Conservation (phyloP, 1,140 invertebrate species). For the Holotrichia oblita region DNA sequence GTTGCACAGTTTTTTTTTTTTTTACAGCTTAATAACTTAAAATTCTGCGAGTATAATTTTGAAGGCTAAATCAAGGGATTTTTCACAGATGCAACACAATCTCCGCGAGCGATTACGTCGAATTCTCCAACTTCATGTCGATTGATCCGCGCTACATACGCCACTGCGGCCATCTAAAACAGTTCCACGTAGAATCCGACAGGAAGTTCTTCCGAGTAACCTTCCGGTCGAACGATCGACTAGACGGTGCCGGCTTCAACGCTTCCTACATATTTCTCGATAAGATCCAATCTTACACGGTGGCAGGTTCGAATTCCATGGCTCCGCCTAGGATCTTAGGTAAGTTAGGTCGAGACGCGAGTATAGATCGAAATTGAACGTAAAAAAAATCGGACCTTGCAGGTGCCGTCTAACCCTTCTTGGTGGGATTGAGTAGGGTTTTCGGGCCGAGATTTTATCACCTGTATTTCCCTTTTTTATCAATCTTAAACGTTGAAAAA, state of each 20-base stretch:
- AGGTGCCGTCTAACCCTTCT: not conserved
- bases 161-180: constrained; percentile 84
- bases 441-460: not conserved
- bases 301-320: not conserved
- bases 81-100: constrained; percentile 82
- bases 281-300: constrained; percentile 43
- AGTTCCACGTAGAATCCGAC: constrained; percentile 86
- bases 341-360: too few relatives aligned
- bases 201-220: constrained; percentile 93
- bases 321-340: not conserved
- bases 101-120: constrained; percentile 91
- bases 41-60: too few relatives aligned
- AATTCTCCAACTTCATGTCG: constrained; percentile 94
- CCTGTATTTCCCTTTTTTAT: not conserved
- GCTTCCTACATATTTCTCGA: constrained; percentile 84
- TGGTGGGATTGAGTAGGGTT: not conserved
- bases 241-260: constrained; percentile 93
- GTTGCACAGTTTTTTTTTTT: too few relatives aligned
- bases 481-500: too few relatives aligned
- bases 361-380: too few relatives aligned
- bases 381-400: not conserved
- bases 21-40: too few relatives aligned
- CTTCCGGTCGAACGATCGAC: constrained; percentile 91
- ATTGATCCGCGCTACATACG: constrained; percentile 85
- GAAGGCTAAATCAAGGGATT: too few relatives aligned